phyloP scores from a whole-genome alignment of 64 coral and sea anemone species.

The Platygyra sinensis region DNA sequence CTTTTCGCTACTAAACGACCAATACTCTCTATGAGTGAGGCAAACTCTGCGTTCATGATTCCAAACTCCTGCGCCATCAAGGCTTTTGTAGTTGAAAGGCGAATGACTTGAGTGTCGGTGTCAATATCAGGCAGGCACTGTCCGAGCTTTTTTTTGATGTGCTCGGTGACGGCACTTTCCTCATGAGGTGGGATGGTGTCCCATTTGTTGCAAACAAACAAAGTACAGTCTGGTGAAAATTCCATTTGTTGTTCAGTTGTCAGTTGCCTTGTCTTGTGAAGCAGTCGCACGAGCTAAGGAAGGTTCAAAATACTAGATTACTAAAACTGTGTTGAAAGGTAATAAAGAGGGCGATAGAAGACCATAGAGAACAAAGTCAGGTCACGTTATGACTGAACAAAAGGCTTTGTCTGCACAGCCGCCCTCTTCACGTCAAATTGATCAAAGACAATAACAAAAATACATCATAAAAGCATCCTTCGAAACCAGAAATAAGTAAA shows the following conservation, averaged over 20 bases:
- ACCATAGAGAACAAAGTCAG: too few relatives aligned
- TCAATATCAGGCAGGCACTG: slow-evolving; percentile 32
- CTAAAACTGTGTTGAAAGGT: too few relatives aligned
- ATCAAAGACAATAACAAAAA: too few relatives aligned
- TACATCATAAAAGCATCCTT: too few relatives aligned
- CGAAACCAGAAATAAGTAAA: too few relatives aligned
- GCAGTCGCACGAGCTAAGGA: slow-evolving; percentile 38
- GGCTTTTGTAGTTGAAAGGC: slow-evolving; percentile 44
- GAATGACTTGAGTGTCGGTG: slow-evolving; percentile 13
- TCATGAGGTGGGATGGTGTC: slow-evolving; percentile 16
- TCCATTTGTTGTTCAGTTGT: slow-evolving; percentile 27
- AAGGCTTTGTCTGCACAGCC: too few relatives aligned
- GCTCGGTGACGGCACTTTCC: background rate
- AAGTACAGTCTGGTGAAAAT: slow-evolving; percentile 33
- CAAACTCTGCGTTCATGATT: slow-evolving; percentile 25
- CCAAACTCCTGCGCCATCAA: background rate
- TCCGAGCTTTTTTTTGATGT: slow-evolving; percentile 13
- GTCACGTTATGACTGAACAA: too few relatives aligned
- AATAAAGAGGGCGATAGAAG: too few relatives aligned
- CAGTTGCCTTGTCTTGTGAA: slow-evolving; percentile 29
- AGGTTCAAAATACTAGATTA: too few relatives aligned
- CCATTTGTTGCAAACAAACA: slow-evolving; percentile 46
- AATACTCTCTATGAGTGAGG: slow-evolving; percentile 12
- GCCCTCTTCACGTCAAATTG: too few relatives aligned
- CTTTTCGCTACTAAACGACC: slow-evolving; percentile 8